These are phyloP conservation scores for Istiophorus platypterus DNA, from an alignment of 2,113 vertebrate species.

Conservation along the genomic window DNA sequence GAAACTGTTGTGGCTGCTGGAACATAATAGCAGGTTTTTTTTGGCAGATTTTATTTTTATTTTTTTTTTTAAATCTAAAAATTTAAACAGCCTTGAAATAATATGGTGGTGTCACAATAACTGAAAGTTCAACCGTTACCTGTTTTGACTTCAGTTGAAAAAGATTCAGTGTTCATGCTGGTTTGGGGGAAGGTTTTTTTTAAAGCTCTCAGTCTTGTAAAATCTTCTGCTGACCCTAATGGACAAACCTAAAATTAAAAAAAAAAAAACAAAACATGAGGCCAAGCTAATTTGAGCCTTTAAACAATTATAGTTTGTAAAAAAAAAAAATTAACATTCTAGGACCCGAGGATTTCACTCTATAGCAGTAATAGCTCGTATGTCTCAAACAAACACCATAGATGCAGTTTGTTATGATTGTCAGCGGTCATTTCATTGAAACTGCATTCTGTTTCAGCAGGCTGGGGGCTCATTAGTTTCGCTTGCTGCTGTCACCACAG, in stretches of 20 bases:
- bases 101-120: background rate
- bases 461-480: slow-evolving; percentile 21
- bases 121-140: background rate
- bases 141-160: background rate
- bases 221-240: background rate
- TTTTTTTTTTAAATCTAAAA: background rate
- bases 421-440: slow-evolving; percentile 35
- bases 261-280: no score
- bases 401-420: slow-evolving; percentile 11
- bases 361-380: background rate
- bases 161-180: background rate
- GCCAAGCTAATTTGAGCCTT: background rate
- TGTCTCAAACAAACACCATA: slow-evolving; percentile 11
- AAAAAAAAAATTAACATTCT: background rate
- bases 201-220: background rate
- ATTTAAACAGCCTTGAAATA: slow-evolving; percentile 27
- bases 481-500: slow-evolving; percentile 13
- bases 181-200: background rate
- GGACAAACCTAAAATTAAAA: background rate
- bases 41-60: no score
- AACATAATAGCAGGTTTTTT: slow-evolving; percentile 41
- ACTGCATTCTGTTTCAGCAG: slow-evolving; percentile 2
- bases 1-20: slow-evolving; percentile 59
- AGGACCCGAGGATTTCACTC: background rate
- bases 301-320: background rate